Percentiles rank a stretch among this genome's conserved stretches.
These are phyloP conservation scores for Leptopilina myrica DNA, from an alignment of 2,888 invertebrate genomes.

Conservation along the genomic window DNA sequence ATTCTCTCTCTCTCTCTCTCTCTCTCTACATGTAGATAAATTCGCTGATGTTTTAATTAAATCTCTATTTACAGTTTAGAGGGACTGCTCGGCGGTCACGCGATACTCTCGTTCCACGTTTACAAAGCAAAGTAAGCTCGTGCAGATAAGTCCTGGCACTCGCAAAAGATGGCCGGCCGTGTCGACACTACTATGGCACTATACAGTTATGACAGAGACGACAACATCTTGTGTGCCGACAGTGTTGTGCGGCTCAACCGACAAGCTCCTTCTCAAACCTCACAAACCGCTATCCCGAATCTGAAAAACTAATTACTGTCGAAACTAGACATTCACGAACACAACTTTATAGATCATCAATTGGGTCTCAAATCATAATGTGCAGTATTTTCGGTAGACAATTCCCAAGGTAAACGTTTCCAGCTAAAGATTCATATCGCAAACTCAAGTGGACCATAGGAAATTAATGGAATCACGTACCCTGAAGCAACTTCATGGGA, in stretches of 20 bases:
- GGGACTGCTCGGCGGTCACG: conserved; percentile 44
- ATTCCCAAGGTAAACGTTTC: background rate
- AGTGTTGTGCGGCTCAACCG: conserved; percentile 37
- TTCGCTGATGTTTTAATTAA: conserved; percentile 59
- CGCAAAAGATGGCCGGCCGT: background rate
- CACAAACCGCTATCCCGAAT: conserved; percentile 57
- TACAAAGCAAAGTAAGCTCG: conserved; percentile 37
- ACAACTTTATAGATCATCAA: no score
- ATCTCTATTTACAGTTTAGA: conserved; percentile 50
- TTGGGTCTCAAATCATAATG: no score
- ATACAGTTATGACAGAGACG: conserved; percentile 29
- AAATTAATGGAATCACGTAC: conserved; percentile 14
- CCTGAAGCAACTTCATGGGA: conserved; percentile 9
- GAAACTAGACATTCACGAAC: no score
- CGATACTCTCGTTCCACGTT: conserved; percentile 45
- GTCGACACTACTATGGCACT: conserved; percentile 41
- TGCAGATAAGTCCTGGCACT: conserved; percentile 13
- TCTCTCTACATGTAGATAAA: conserved; percentile 17
- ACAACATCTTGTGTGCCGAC: conserved; percentile 41
- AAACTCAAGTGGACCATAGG: conserved; percentile 2
- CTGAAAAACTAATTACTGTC: no score
- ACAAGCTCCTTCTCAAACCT: conserved; percentile 57
- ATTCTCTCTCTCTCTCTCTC: conserved; percentile 11
- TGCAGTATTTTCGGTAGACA: background rate
- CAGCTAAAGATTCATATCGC: background rate